Conservation (phyloP, 2,797 vertebrate genomes). For the Manis crassicaudata region DNA sequence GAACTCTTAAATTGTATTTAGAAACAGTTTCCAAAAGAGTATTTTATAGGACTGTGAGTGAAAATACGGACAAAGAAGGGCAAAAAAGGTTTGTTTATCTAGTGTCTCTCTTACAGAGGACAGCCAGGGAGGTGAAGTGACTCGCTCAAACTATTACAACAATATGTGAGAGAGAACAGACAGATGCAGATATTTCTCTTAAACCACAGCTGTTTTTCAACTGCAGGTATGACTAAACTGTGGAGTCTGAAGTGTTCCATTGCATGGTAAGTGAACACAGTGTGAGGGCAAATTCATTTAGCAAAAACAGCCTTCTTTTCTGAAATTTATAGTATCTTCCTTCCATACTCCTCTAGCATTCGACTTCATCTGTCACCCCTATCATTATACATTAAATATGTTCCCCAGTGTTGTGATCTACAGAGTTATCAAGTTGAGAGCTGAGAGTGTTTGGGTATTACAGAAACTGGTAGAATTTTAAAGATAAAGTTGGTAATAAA, state of each 20-base stretch:
- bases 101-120: not conserved
- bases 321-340: not conserved
- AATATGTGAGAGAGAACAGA: not conserved
- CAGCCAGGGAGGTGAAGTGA: not conserved
- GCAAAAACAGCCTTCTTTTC: not conserved
- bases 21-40: not conserved
- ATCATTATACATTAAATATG: not conserved
- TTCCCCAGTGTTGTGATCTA: not conserved
- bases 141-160: not conserved
- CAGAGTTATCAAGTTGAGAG: not conserved
- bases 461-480: not conserved
- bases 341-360: not conserved
- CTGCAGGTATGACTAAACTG: not conserved
- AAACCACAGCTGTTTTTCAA: not conserved
- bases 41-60: not conserved
- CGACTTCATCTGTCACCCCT: accelerated
- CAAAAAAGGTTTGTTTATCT: not conserved
- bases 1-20: not conserved
- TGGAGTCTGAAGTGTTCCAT: not conserved
- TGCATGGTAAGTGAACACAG: not conserved
- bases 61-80: not conserved
- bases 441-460: not conserved
- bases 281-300: not conserved
- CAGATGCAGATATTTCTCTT: not conserved
- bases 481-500: not conserved